Conservation (phyloP, 2,888 invertebrate species). For the Eledone cirrhosa region DNA sequence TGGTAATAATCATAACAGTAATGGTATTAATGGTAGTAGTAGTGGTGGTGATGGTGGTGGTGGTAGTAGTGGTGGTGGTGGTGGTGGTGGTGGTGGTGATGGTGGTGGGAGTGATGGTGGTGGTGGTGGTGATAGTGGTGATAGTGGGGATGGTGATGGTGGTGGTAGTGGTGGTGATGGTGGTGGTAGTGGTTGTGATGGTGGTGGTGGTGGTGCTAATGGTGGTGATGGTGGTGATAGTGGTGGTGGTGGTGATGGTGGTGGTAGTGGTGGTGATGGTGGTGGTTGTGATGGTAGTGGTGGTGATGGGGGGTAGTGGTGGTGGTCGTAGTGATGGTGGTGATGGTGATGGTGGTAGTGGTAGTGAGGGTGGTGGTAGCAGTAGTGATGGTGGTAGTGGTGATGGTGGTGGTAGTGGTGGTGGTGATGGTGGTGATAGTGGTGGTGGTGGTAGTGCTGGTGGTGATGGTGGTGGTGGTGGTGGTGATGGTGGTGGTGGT, state of each 20-base stretch:
- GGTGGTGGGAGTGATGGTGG: neutral
- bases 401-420: too few relatives aligned
- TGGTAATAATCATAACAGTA: neutral
- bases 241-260: neutral
- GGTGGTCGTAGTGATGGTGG: too few relatives aligned
- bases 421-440: too few relatives aligned
- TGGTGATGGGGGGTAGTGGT: neutral
- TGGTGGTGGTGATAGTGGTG: neutral
- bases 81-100: neutral
- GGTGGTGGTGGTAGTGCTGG: too few relatives aligned
- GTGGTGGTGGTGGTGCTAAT: neutral
- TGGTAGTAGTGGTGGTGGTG: neutral
- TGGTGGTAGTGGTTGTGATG: neutral
- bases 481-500: too few relatives aligned
- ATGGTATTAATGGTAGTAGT: neutral
- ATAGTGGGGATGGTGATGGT: neutral
- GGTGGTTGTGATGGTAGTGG: too few relatives aligned
- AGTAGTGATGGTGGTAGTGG: too few relatives aligned
- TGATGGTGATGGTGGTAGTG: too few relatives aligned
- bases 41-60: neutral
- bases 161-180: neutral
- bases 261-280: neutral
- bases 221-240: neutral
- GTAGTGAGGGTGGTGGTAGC: too few relatives aligned
- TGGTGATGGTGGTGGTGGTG: too few relatives aligned